Evolutionary conservation across 2,888 invertebrate species (phyloP).

Genomic region (Thereva unica): DNA sequence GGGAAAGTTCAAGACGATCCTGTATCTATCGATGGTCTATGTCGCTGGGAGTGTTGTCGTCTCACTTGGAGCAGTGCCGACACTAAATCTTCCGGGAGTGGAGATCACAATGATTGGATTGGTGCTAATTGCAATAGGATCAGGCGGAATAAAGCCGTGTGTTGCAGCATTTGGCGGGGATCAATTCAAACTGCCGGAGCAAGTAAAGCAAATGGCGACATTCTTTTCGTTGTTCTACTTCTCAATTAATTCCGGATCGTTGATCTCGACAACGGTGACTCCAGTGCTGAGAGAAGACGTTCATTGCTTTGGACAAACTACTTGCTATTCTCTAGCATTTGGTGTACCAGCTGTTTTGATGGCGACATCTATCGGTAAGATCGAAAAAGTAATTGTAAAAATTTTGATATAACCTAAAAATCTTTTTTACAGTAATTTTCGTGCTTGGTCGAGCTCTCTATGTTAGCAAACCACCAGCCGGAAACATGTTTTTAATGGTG

Average conservation of each 20-base stretch:
- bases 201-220: constrained; percentile 66
- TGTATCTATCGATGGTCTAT: constrained; percentile 75
- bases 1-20: constrained; percentile 76
- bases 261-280: constrained; percentile 74
- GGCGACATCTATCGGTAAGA: constrained; percentile 69
- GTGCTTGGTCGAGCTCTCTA: constrained; percentile 68
- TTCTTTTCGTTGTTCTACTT: constrained; percentile 83
- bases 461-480: constrained; percentile 67
- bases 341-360: constrained; percentile 77
- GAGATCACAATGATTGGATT: constrained; percentile 68
- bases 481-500: constrained; percentile 70
- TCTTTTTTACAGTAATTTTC: constrained; percentile 68
- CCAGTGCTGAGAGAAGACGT: constrained; percentile 73
- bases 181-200: constrained; percentile 69
- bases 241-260: constrained; percentile 66
- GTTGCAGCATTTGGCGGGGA: constrained; percentile 83
- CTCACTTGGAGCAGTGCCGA: constrained; percentile 64
- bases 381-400: constrained; percentile 43
- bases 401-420: constrained; percentile 45
- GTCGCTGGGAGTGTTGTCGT: constrained; percentile 70
- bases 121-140: constrained; percentile 72
- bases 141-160: constrained; percentile 84
- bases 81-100: constrained; percentile 60
- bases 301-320: constrained; percentile 67
- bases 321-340: constrained; percentile 74